Evolutionary conservation across 2,113 vertebrate species (phyloP).

Genomic region (Xiphophorus maculatus): DNA sequence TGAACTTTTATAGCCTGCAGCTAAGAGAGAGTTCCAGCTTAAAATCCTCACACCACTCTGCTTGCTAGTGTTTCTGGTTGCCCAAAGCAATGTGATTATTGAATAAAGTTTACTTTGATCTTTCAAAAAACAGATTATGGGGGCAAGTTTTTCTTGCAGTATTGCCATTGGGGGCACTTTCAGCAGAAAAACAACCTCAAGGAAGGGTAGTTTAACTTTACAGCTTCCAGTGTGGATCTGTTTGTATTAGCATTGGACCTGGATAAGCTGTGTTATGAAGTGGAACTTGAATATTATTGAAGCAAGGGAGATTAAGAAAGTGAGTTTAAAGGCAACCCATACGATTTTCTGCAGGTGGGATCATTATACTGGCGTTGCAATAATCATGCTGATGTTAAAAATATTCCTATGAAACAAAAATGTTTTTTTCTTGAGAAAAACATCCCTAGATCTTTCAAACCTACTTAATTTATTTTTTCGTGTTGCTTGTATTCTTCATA

Average conservation of each 20-base stretch:
- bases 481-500: not conserved
- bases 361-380: too few species aligned
- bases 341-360: too few species aligned
- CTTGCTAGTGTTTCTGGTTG: not conserved
- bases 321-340: too few species aligned
- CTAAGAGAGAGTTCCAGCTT: not conserved
- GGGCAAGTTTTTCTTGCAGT: not conserved
- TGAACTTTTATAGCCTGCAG: conserved; percentile 5
- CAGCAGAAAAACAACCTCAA: not conserved
- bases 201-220: not conserved
- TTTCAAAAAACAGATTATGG: conserved; percentile 5
- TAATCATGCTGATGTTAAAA: too few species aligned
- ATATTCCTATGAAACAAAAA: too few species aligned
- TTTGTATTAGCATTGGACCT: not conserved
- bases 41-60: not conserved
- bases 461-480: too few species aligned
- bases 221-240: not conserved
- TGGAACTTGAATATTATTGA: conserved; percentile 5
- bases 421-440: too few species aligned
- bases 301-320: conserved; percentile 2
- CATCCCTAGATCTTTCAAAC: too few species aligned
- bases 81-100: not conserved
- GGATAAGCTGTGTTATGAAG: conserved; percentile 1
- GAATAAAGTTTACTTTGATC: conserved; percentile 7
- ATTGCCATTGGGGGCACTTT: not conserved